Conservation (phyloP, 1,140 invertebrate genomes). For the Prorops nasuta region DNA sequence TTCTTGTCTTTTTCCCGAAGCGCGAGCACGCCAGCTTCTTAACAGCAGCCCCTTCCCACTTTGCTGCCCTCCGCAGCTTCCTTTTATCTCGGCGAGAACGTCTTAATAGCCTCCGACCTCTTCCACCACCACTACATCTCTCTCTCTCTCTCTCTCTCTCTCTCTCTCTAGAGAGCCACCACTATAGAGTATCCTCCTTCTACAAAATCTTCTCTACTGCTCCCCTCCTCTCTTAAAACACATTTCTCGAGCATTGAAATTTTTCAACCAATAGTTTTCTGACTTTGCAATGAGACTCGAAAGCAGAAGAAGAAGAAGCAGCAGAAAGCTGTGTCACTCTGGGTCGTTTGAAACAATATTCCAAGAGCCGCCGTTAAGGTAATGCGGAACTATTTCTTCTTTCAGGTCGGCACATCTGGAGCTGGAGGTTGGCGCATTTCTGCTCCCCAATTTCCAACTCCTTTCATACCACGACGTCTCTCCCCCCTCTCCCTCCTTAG, state of each 20-base stretch:
- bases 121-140: constrained; percentile 42
- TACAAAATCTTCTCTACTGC: neutral
- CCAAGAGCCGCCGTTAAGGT: constrained; percentile 11
- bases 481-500: constrained; percentile 12
- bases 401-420: constrained; percentile 11
- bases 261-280: too few relatives aligned
- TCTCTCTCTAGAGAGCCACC: too few relatives aligned
- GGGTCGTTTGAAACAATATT: constrained; percentile 26
- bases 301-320: too few relatives aligned
- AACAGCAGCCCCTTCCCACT: constrained; percentile 6
- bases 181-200: constrained; percentile 2
- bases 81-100: constrained; percentile 52
- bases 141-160: constrained; percentile 24
- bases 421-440: too few relatives aligned
- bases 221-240: constrained; percentile 5
- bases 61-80: constrained; percentile 22
- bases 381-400: constrained; percentile 13
- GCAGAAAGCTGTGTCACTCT: too few relatives aligned
- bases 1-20: too few relatives aligned
- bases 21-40: neutral
- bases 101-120: constrained; percentile 51
- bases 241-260: too few relatives aligned
- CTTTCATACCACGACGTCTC: neutral
- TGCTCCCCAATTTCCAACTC: too few relatives aligned
- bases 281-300: too few relatives aligned